Base-by-base conservation (phyloP, 2,113 vertebrate species). In the Nothocercus nigrocapillus region DNA sequence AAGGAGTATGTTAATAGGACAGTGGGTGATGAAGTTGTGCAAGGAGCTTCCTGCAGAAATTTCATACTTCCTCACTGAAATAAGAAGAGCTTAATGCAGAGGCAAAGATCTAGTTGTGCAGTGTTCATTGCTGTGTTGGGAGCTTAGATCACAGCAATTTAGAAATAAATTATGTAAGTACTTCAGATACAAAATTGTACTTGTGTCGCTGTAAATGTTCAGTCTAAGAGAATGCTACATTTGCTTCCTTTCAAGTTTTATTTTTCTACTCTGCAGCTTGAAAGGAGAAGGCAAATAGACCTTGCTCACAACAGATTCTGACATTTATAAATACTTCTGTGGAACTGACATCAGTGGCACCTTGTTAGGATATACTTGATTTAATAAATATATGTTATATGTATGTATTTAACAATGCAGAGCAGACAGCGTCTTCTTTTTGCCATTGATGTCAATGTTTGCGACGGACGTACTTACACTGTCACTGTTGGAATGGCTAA, bases 261-360 rank as follows among this genome's bases (percentile, higher is more conserved):
- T 9, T 93, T 81, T 76, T 81, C 16, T 22, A 25, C 3, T 69
- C 34, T 14, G 28, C 0, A 3, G 44, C 56, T 51, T 0, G 0
- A 76, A 61, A 68, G 6, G 1, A 7, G 18, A 42, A 34, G 1
- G 3, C 45, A 47, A 70, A 22, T 11, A 74, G 20, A 42, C 4
- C 3, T 38, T 10, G 7, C 69, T 3, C 11, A 73, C 19, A 49
- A 44, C 45, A 84, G 25, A 22, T 40, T 69, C 61, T 69, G 62
- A 32, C 53, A 5, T 74, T 69, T 75, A 66, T 77, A 62, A 74
- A 42, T 34, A 11, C 3, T 49, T 64, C 32, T 15, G 83, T 66
- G 5, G 15, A 25, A 28, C 20, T 80, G 7, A 32, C 40, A 30
- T 75, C 64, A 12, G 14, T 88, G 24, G 19, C 8, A 69, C 28